Conservation (phyloP, 2,113 vertebrate genomes). For the Cynopterus brachyotis region DNA sequence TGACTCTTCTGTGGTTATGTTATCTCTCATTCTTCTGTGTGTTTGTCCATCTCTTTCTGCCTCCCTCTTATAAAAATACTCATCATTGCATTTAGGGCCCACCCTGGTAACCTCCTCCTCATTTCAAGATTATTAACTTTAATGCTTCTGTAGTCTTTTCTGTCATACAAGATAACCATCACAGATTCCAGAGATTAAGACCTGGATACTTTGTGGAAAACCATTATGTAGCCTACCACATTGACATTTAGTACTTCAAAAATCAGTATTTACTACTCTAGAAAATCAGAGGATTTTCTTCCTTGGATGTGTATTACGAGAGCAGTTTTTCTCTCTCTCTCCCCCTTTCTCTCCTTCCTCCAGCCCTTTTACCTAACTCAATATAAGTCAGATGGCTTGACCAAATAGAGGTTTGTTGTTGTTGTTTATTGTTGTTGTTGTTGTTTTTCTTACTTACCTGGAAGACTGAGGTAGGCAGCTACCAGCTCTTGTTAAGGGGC, state of each 20-base stretch:
- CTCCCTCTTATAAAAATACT: background rate
- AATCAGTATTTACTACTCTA: background rate
- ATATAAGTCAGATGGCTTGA: background rate
- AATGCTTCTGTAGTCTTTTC: background rate
- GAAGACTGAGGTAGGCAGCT: background rate
- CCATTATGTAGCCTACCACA: background rate
- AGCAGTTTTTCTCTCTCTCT: background rate
- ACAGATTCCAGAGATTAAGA: background rate
- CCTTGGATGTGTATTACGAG: background rate
- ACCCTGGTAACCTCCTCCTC: background rate
- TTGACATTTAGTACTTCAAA: background rate
- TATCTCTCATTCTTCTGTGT: background rate
- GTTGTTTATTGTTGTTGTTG: too few relatives aligned
- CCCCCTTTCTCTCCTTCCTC: background rate
- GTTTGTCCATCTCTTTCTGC: background rate
- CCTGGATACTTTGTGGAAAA: background rate
- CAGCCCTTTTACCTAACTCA: background rate
- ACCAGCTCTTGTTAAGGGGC: background rate
- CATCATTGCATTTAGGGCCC: background rate
- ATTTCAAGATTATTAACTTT: background rate
- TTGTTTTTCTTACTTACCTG: background rate
- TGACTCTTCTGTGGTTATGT: background rate
- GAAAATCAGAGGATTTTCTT: background rate
- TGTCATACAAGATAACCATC: background rate
- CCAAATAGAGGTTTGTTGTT: background rate